A percentile compares a stretch with the other conserved stretches of the same genome.
These are phyloP conservation scores for Ispidina lecontei DNA, from an alignment of 2,797 vertebrate genomes.

Conservation along the genomic window DNA sequence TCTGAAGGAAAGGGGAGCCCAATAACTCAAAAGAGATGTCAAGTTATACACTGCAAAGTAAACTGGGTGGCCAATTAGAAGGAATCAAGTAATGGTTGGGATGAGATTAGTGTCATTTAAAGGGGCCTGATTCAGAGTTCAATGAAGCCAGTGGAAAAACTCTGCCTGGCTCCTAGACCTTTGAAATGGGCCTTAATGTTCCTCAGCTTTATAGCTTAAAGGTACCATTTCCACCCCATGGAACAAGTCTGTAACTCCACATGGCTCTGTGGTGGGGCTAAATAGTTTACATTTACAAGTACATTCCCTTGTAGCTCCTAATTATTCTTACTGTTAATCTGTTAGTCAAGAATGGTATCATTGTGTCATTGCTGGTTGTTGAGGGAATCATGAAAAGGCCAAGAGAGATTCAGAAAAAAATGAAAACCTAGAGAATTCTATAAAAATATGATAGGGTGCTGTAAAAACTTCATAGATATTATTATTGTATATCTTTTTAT, in stretches of 20 bases:
- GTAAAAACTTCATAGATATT: no score
- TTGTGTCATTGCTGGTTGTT: no score
- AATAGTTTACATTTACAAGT: background rate
- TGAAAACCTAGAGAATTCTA: no score
- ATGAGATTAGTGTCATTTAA: conserved; percentile 59
- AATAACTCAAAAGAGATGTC: background rate
- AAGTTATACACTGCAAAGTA: background rate
- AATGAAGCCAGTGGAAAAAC: background rate
- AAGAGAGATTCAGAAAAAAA: no score
- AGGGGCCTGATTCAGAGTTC: background rate
- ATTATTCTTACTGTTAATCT: background rate
- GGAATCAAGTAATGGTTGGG: conserved; percentile 21
- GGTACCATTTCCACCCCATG: background rate
- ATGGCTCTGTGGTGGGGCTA: background rate
- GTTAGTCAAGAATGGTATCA: no score
- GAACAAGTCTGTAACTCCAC: background rate
- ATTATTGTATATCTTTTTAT: no score
- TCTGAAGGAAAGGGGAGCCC: background rate
- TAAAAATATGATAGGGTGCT: no score
- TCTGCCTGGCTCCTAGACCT: background rate
- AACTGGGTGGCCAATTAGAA: conserved; percentile 62
- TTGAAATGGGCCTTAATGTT: background rate
- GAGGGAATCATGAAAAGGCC: no score
- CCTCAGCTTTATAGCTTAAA: background rate
- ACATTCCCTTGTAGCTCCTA: background rate